Base-by-base conservation (phyloP, 1,140 invertebrate genomes). In the Neodiprion lecontei region DNA sequence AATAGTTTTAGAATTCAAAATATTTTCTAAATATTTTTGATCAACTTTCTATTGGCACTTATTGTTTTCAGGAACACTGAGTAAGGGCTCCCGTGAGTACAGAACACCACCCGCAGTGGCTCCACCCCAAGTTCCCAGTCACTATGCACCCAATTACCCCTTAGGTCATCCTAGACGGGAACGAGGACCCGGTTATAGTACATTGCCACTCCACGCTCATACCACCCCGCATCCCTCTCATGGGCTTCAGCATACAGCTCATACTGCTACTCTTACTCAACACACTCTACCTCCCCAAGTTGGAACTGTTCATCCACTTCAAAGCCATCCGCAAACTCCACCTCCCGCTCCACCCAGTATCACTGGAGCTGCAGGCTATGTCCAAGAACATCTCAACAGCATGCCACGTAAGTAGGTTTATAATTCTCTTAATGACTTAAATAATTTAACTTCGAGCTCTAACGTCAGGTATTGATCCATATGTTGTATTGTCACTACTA, bases 61-160 rank as follows among this genome's bases (percentile, higher is more conserved):
- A 1, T 72, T 40, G 5, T 67, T 69, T 72, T 89, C 89, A 75
- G 92, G 92, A 68, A 94, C 92, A 23, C 83, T 95, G 48, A 93
- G 92, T 72, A 92, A 93, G 86, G 91, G 90, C 69, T 95, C 94
- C 3, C 91, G 95, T 67, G 96, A 97, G 82, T 98, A 98, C 88
- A 91, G 97, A 77, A 97, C 97, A 23, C 96, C 96, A 14, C 97
- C 97, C 10, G 96, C 96, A 61, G 96, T 99, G 14, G 96, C 97
- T 48, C 98, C 98, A 9, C 97, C 97, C 12, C 95, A 96, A 88
- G 95, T 98, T 70, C 97, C 97, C 7, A 96, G 95, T 82, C 96
- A 98, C 87, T 98, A 98, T 88, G 96, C 96, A 12, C 96, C 96
- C 9, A 98, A 97, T 89, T 98, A 97, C 89, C 96, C 96, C 4